phyloP scores from a whole-genome alignment of 2,113 vertebrate species.

The Notarius lentiginosus region DNA sequence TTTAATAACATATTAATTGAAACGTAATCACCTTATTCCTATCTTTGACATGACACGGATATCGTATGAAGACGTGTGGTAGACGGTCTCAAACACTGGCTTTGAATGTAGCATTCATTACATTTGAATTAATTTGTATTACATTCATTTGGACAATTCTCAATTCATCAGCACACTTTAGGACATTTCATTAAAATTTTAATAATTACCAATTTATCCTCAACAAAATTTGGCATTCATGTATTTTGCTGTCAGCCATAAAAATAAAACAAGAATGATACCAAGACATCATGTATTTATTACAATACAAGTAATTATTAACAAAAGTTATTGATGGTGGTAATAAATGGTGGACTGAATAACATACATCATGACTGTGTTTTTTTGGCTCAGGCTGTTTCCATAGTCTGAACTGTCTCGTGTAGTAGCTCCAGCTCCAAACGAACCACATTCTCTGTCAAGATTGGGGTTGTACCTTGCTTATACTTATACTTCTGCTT shows the following conservation, averaged over 20 bases:
- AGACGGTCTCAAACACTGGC: background rate
- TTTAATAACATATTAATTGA: background rate
- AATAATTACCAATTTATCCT: background rate
- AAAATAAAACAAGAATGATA: background rate
- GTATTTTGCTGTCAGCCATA: background rate
- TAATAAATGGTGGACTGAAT: background rate
- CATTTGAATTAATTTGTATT: background rate
- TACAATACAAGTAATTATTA: background rate
- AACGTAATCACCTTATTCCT: background rate
- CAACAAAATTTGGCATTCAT: background rate
- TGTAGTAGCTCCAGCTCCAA: slow-evolving; percentile 67
- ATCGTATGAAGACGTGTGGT: background rate
- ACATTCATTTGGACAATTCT: background rate
- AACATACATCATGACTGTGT: background rate
- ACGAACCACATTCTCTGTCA: slow-evolving; percentile 63
- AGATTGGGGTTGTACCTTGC: slow-evolving; percentile 64
- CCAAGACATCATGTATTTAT: background rate
- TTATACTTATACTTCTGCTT: slow-evolving; percentile 66
- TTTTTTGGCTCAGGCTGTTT: slow-evolving; percentile 55
- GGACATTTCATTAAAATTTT: background rate
- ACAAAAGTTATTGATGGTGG: background rate
- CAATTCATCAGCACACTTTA: background rate
- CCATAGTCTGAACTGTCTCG: slow-evolving; percentile 66
- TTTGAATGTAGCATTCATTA: background rate
- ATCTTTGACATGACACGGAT: background rate